These are phyloP conservation scores for Bugula neritina DNA, from an alignment of 2,888 invertebrate genomes.

Conservation along the genomic window DNA sequence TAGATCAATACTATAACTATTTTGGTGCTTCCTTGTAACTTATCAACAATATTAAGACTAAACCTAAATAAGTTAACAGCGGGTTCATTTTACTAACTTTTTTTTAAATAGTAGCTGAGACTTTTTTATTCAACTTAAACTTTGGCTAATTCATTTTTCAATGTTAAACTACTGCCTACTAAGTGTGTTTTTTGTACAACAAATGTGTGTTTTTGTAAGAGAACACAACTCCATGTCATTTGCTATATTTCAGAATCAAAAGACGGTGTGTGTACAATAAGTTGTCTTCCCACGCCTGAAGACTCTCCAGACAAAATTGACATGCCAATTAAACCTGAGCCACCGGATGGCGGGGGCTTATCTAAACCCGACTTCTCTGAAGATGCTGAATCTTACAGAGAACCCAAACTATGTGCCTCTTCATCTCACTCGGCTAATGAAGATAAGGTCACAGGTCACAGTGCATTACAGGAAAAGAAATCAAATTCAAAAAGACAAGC, in stretches of 20 bases:
- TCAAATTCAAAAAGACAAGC: neutral
- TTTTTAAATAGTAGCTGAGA: too few relatives aligned
- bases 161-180: too few relatives aligned
- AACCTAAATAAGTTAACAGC: too few relatives aligned
- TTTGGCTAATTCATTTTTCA: too few relatives aligned
- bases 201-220: too few relatives aligned
- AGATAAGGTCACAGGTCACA: neutral
- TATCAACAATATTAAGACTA: too few relatives aligned
- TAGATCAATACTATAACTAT: too few relatives aligned
- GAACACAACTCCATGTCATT: too few relatives aligned
- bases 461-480: neutral
- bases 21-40: too few relatives aligned
- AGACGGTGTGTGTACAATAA: neutral
- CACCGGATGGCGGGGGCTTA: neutral
- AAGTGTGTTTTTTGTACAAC: too few relatives aligned
- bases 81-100: too few relatives aligned
- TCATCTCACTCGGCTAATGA: neutral
- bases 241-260: neutral
- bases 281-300: constrained; percentile 10
- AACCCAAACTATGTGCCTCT: neutral
- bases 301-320: constrained; percentile 7
- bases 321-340: neutral
- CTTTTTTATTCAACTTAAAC: too few relatives aligned
- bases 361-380: neutral
- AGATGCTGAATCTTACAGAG: neutral